phyloP scores from a whole-genome alignment of 2,113 vertebrate genomes.

The Corythornis madagascariensis region DNA sequence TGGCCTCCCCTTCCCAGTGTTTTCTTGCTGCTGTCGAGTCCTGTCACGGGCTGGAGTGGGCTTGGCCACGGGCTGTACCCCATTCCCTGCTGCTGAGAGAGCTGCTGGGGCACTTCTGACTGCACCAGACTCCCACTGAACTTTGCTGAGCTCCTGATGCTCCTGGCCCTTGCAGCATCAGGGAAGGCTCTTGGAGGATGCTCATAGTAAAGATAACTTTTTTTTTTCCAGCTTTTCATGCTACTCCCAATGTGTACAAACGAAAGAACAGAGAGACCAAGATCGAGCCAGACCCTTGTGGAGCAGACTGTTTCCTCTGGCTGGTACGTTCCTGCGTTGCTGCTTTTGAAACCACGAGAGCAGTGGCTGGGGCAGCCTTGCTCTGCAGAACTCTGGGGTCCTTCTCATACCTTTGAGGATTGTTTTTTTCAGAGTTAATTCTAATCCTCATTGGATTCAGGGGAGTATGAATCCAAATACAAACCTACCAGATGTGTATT shows the following conservation, averaged over 20 bases:
- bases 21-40: not conserved
- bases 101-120: not conserved
- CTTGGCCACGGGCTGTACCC: not conserved
- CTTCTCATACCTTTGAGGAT: not conserved
- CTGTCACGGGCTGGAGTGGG: accelerated
- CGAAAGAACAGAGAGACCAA: constrained; percentile 96
- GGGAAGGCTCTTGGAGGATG: not conserved
- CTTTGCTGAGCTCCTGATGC: not conserved
- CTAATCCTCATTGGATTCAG: not conserved
- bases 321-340: constrained; percentile 79
- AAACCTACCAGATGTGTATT: not conserved
- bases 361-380: not conserved
- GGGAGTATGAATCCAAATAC: not conserved
- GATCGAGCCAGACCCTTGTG: constrained; percentile 94
- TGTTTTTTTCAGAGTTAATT: not conserved
- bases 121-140: not conserved
- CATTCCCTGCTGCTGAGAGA: not conserved
- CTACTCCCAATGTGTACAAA: constrained; percentile 96
- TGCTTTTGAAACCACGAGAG: not conserved
- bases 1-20: not conserved
- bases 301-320: constrained; percentile 93
- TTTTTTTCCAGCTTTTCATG: constrained; percentile 89
- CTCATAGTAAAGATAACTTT: constrained; percentile 17
- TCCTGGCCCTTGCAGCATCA: not conserved
- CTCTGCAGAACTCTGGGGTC: not conserved